Evolutionary conservation across 2,113 vertebrate genomes (phyloP).

Genomic region (Thamnaconus septentrionalis): DNA sequence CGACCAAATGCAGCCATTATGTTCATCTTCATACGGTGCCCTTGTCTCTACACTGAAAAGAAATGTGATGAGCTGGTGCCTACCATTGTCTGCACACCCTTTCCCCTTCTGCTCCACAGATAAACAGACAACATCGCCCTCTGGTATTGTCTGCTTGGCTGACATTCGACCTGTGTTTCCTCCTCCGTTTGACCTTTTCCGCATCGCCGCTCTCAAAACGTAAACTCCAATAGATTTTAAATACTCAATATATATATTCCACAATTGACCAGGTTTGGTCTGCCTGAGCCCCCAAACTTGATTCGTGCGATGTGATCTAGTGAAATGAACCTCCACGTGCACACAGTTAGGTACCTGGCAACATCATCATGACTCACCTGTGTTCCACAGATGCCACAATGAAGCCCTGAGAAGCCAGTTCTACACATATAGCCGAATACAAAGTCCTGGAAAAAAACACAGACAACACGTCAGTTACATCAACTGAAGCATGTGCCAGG

Average conservation of each 20-base stretch:
- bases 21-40: conserved; percentile 57
- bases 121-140: conserved; percentile 48
- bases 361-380: conserved; percentile 76
- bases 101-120: conserved; percentile 57
- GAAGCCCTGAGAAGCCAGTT: conserved; percentile 92
- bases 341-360: not conserved
- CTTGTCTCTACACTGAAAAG: conserved; percentile 23
- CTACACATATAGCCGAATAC: conserved; percentile 92
- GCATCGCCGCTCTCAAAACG: not conserved
- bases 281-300: not conserved
- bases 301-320: not conserved
- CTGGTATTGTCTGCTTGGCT: conserved; percentile 24
- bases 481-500: not conserved
- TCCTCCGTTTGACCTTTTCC: conserved; percentile 3
- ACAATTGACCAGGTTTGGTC: no score
- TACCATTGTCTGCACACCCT: conserved; percentile 68
- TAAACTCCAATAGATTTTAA: no score
- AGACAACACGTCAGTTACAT: not conserved
- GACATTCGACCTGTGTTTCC: conserved; percentile 5
- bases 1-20: conserved; percentile 51
- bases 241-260: not conserved
- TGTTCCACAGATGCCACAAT: conserved; percentile 94
- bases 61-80: conserved; percentile 49
- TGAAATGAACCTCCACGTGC: not conserved
- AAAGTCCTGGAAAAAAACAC: conserved; percentile 80